Base-by-base conservation (phyloP, 1,140 invertebrate genomes). In the Temnothorax longispinosus region DNA sequence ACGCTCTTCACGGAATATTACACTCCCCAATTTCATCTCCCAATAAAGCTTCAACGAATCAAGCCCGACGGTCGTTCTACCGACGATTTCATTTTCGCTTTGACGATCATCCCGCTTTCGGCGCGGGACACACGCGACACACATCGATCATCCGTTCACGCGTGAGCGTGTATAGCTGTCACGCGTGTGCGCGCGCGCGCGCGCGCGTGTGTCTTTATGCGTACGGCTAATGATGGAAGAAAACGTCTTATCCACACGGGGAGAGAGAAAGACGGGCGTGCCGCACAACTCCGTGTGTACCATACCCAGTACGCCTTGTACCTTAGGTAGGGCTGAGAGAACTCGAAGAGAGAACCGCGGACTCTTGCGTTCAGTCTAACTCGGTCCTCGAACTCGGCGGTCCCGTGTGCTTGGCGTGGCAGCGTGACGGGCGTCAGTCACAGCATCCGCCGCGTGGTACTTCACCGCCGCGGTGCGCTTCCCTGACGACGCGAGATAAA, bases 241-340 rank as follows among this genome's bases (percentile, higher is more conserved):
- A 91, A 92, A 90, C 87, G 89, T 93, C 27, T 27, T 93, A 92
- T 92, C 80, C 87, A 64, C 56, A 54, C 52, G 27, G 27, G 27
- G 27, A 27, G 27, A 50, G 3, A 91, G 88, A 91, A 89, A 92
- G 88, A 92, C 88, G 88, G 87, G 88, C 89, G 88, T 87, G 86
- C 80, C 85, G 85, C 77, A 78, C 27, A 27, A 27, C 71, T 74
- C 74, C 76, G 47, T 71, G 47, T 71, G 65, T 81, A 69, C n/a
- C 47, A 44, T 71, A 71, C 44, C 32, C 44, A 44, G 72, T 88
- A 88, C 82, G 91, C 18, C 41, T 88, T 56, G 82, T 93, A 89
- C 91, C 88, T 88, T 89, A 81, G 91, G 92, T 91, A 93, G 93
- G 93, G 93, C 93, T 86, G 88, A 88, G 89, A 93, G 92, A 93